Evolutionary conservation across 2,113 vertebrate species (phyloP), one percentile per base, ranked within the genome.

Genomic region (Dermatemys mawii): DNA sequence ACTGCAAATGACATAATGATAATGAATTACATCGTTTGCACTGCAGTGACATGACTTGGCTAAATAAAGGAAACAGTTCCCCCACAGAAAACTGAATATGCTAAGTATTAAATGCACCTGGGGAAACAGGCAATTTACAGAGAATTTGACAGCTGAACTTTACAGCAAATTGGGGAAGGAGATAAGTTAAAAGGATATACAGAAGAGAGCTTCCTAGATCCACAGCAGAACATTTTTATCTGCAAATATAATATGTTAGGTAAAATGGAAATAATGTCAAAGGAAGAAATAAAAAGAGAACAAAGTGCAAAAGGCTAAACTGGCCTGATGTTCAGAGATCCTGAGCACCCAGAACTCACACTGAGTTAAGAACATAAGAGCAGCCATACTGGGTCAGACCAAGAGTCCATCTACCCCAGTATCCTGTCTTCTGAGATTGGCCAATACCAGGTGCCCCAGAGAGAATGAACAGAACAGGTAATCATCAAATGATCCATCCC

Each of bases 21-120:
- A 96, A 95, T 51, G 79, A 95, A 90, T 95, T 50, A 75, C n/a
- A 84, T 93, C 83, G 90, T 88, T 91, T 91, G 38, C 78, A 81
- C 55, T 49, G 22, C n/a, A 54, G 73, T 78, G 38, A 92, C 60
- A 94, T 86, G 84, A 83, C n/a, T n/a, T 51, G 75, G 85, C 16
- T 60, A 90, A 95, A 48, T 90, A 95, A 95, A 84, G 48, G 88
- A 87, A 95, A 53, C 55, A 16, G 24, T 63, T 93, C 78, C 75
- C 87, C 73, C 84, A 26, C 60, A 80, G 89, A 84, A 96, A 90
- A 81, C 50, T 91, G 54, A 81, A 84, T 53, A 24, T 8, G 76
- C 27, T 88, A 76, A 81, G 50, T 84, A 50, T 87, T 63, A 88
- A 70, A 54, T 60, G 27, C 60, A 81, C 38, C 73, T 81, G 16